These are phyloP conservation scores for Leucopsar rothschildi DNA, from an alignment of 2,113 vertebrate genomes.

Conservation along the genomic window DNA sequence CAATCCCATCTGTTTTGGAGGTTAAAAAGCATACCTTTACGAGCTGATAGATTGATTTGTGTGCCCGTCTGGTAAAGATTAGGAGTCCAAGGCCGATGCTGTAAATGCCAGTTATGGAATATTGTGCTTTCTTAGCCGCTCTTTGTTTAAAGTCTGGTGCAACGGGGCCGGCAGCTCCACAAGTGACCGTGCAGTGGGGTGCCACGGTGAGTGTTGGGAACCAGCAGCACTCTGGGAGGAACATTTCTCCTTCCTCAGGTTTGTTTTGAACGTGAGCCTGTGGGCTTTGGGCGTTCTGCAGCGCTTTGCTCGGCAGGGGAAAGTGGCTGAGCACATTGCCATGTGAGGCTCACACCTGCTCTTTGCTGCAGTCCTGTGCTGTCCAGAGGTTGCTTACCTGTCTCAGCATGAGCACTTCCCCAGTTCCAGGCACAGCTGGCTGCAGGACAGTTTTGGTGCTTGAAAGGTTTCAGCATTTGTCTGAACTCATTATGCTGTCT, in stretches of 20 bases:
- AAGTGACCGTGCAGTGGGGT: background rate
- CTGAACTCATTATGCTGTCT: background rate
- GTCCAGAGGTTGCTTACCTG: background rate
- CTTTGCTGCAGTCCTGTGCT: background rate
- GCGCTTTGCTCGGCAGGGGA: background rate
- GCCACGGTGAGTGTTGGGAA: background rate
- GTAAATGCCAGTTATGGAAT: conserved; percentile 81
- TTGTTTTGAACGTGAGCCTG: background rate
- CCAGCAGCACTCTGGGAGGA: background rate
- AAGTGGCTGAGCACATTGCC: background rate
- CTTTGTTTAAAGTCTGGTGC: conserved; percentile 75
- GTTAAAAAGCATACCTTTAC: conserved; percentile 93
- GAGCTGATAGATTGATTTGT: conserved; percentile 97
- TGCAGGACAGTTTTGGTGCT: background rate
- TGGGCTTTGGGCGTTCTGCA: background rate
- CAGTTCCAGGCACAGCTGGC: background rate
- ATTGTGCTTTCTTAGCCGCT: conserved; percentile 68
- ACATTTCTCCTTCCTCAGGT: background rate
- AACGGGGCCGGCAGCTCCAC: conserved; percentile 54
- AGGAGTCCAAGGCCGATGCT: conserved; percentile 91
- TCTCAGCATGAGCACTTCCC: background rate
- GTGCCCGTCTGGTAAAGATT: conserved; percentile 90
- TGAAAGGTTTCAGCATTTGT: background rate
- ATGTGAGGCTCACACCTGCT: rapidly evolving
- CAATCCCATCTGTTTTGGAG: conserved; percentile 91